Base-by-base conservation (phyloP, 1,140 invertebrate genomes). In the Pogonomyrmex barbatus region DNA sequence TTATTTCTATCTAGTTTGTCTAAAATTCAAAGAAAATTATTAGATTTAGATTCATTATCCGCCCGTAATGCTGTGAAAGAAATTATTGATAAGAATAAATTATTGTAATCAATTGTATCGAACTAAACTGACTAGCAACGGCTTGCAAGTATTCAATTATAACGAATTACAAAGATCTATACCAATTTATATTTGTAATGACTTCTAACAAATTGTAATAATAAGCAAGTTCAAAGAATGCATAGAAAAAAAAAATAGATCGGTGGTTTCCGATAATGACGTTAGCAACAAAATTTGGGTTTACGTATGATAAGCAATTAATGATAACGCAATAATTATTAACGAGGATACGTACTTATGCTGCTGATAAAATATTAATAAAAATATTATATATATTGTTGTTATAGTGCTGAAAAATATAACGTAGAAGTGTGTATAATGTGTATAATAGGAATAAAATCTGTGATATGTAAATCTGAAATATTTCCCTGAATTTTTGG, bases 211-310 rank as follows among this genome's bases (percentile, higher is more conserved):
- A 78, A 36, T 50, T 65, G 30, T 78, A 78, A 65, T 24, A 50
- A 65, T 65, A 47, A 36, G 10, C 63, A 50, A 78, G 17, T 24
- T 63, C 24, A 63, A 6, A 17, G 17, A 78, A 45, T 33, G 30
- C 9, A 52, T 47, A 47, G 9, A 47, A 14, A 76, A 60, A 76
- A 47, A 14, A 76, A 60, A 76, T 4, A 60, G 6, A 65, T 65
- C n/a, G 45, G 9, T 63, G 60, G 12, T 65, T 3, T 50, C 5
- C 12, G 10, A 65, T 65, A 50, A 78, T 30, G 24, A 54, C 71
- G 36, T 75, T 60, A 60, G 33, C 76, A 78, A 65, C 60, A 78
- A 78, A 78, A 78, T 65, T 65, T 65, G 76, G 8, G n/a, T 78
- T 78, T 24, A 65, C 42, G 33, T 56, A 75, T 9, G n/a, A 58